Conservation (phyloP, 2,113 vertebrate species). For the Acanthochromis polyacanthus region DNA sequence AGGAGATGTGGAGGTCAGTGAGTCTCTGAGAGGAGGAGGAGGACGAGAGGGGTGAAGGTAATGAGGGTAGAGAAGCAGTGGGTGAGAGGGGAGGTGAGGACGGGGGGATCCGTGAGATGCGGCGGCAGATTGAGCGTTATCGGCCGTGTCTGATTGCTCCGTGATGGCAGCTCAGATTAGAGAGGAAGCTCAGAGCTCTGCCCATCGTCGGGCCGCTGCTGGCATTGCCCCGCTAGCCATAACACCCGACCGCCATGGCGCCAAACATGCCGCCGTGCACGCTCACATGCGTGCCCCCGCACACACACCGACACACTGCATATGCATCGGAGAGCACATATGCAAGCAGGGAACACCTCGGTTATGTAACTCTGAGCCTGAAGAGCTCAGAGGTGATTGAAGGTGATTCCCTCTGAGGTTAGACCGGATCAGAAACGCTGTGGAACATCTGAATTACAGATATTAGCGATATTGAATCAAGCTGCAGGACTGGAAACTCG, state of each 20-base stretch:
- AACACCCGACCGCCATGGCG: conserved; percentile 81
- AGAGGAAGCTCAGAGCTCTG: conserved; percentile 69
- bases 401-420: neutral
- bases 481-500: too few species aligned
- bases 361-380: conserved; percentile 23
- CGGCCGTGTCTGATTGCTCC: conserved; percentile 67
- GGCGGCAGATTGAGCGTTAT: conserved; percentile 79
- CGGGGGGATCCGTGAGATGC: conserved; percentile 65
- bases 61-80: conserved; percentile 35
- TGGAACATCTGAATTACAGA: neutral
- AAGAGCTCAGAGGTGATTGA: neutral
- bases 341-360: conserved; percentile 34
- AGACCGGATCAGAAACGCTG: neutral
- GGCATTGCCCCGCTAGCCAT: conserved; percentile 74
- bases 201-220: conserved; percentile 68
- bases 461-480: too few species aligned
- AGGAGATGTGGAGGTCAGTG: neutral
- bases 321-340: neutral
- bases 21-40: neutral
- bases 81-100: conserved; percentile 29
- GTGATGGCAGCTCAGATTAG: conserved; percentile 67
- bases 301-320: conserved; percentile 3
- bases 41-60: neutral
- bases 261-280: conserved; percentile 57
- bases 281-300: conserved; percentile 1